Base-by-base conservation (phyloP, 2,888 invertebrate genomes). In the Ectemnius lituratus region DNA sequence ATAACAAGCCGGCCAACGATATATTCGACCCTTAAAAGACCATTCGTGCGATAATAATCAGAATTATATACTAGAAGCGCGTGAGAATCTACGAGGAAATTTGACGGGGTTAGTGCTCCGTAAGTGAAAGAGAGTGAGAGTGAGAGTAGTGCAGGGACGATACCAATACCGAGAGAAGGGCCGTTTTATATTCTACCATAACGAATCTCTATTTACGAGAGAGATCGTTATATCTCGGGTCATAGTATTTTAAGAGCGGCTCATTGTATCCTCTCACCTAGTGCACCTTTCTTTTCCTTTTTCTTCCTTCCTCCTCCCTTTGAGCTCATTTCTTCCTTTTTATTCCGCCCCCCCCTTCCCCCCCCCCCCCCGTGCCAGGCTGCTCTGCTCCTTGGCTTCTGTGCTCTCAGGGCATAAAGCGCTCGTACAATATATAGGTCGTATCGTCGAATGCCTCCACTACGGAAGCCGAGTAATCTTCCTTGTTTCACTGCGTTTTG, bases 381-480 rank as follows among this genome's bases (percentile, higher is more conserved):
- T n/a, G 13, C 14, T 60, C 0, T n/a, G 11, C 60, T 60, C 16
- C 37, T 37, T 8, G 14, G 37, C 28, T 45, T 37, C 37, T 37
- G 37, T 6, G 37, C 37, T 52, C 52, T 11, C 52, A 2, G 52
- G 18, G 16, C 14, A n/a, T 18, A 18, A 13, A 16, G 18, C n/a
- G 52, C 16, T 52, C 52, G n/a, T 27, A 59, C 23, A 23, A 18
- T 59, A 23, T 76, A 74, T 78, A 74, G 76, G 76, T 76, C 76
- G 74, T 70, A 60, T 59, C 76, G 72, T 75, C 71, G 74, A 76
- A 76, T 74, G 72, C 76, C 70, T 58, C 66, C 78, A 67, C 70
- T 74, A 66, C 70, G 76, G 76, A 78, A 74, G 63, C 71, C 20
- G 69, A 80, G 70, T 76, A 73, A 79, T 73, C 73, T 79, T 73